These are phyloP conservation scores for Thera obeliscata DNA, from an alignment of 2,888 invertebrate genomes.

Conservation along the genomic window DNA sequence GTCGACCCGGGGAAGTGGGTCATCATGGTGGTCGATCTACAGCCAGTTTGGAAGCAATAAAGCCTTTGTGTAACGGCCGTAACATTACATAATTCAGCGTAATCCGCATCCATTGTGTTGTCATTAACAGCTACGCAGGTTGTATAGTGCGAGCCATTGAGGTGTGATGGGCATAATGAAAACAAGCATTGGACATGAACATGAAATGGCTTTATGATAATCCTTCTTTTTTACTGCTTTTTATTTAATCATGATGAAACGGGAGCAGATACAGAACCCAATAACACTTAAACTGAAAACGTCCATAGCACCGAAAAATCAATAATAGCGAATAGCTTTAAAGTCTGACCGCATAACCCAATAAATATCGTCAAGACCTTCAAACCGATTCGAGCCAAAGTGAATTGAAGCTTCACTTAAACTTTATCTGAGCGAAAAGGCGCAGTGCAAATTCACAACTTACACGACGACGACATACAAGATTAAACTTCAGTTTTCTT, in stretches of 20 bases:
- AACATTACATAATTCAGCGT: conserved; percentile 50
- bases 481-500: conserved; percentile 50
- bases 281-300: conserved; percentile 2
- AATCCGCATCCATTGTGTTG: conserved; percentile 40
- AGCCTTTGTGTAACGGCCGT: conserved; percentile 52
- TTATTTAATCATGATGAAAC: neutral
- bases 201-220: neutral
- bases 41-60: conserved; percentile 54
- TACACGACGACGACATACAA: conserved; percentile 36
- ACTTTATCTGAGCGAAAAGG: conserved; percentile 30
- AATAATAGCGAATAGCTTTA: conserved; percentile 18
- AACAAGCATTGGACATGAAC: neutral
- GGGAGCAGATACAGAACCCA: neutral
- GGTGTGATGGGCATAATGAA: conserved; percentile 1
- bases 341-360: conserved; percentile 19
- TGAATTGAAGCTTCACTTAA: conserved; percentile 30
- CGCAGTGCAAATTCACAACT: conserved; percentile 27
- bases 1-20: conserved; percentile 77
- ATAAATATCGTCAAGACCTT: conserved; percentile 23
- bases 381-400: conserved; percentile 25
- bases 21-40: conserved; percentile 73
- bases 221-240: neutral
- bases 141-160: conserved; percentile 25
- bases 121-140: conserved; percentile 36
- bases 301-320: conserved; percentile 7